Base-by-base conservation (phyloP, 1,140 invertebrate genomes). In the Ceratosolen fusciceps region DNA sequence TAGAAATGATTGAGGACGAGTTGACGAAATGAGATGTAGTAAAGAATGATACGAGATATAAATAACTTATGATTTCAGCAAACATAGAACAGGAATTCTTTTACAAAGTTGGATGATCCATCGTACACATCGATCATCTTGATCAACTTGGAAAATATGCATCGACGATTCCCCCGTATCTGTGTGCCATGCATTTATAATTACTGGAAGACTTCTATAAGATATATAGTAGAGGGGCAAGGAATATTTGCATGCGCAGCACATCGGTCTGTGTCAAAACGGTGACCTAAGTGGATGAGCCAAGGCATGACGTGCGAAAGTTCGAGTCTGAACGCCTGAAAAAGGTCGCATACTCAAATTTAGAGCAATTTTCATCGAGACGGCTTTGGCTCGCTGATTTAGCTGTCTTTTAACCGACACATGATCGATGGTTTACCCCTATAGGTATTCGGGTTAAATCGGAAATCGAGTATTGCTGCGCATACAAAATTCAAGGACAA, bases 211-310 rank as follows among this genome's bases (percentile, higher is more conserved):
- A 87, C 85, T 86, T 87, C 88, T 85, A 86, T 4, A 19, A 4
- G 52, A 43, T 43, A 12, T 5, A 43, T 43, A 5, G 39, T 5
- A 43, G 39, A 12, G 39, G 39, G 39, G 39, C 5, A 7, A 43
- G 86, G 83, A 81, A 83, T 82, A 88, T 88, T 88, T 88, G 87
- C 87, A 88, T 88, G 85, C 87, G 85, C 71, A 83, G 84, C 85
- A 83, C 14, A 39, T 43, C n/a, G 65, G 4, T 47, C 71, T 62
- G 49, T 26, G 54, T 62, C 49, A 71, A 58, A 65, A 80, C 34
- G 14, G 29, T 73, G 77, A 82, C 73, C 77, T n/a, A 81, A 77
- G 77, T 77, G 74, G 71, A 29, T 52, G 26, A 0, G 26, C 47
- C 3, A n/a, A 26, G 16, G n/a, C 31, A 29, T 52, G 70, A 21